Percentiles rank a stretch among this genome's conserved stretches.
Evolutionary conservation across 2,888 invertebrate genomes (phyloP).

Genomic region (Eupithecia exiguata): DNA sequence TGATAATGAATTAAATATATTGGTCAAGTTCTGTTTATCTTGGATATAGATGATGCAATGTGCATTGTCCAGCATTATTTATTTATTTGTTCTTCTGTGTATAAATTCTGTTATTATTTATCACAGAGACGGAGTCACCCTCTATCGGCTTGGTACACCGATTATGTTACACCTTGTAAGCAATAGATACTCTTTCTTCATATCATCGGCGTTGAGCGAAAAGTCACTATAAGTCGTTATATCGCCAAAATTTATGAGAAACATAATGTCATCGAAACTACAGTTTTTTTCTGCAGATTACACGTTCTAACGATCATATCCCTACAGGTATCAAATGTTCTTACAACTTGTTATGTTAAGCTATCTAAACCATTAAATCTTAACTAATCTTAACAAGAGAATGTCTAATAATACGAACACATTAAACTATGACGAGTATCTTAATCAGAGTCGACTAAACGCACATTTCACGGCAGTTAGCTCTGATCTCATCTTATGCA

Average conservation of each 20-base stretch:
- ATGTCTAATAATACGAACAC: background rate
- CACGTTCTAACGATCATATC: background rate
- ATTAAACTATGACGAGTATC: conserved; percentile 17
- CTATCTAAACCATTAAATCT: background rate
- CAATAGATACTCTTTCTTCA: background rate
- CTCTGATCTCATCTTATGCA: conserved; percentile 29
- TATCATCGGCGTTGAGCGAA: background rate
- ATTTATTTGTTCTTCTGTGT: background rate
- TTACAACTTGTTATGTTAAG: background rate
- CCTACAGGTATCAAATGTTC: background rate
- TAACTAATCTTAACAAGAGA: background rate
- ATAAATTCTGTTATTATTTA: background rate
- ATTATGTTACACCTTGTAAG: no score
- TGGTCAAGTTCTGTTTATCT: no score
- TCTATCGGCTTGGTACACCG: background rate
- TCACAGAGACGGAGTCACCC: background rate
- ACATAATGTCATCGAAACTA: background rate
- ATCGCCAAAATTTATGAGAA: background rate
- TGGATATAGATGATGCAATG: no score
- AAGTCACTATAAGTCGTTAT: background rate
- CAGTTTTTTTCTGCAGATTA: background rate
- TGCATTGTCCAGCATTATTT: no score
- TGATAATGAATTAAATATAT: no score
- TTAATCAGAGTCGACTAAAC: conserved; percentile 31
- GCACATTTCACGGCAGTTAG: conserved; percentile 44